phyloP scores from a whole-genome alignment of 2,797 vertebrate species.

The Chelon labrosus region DNA sequence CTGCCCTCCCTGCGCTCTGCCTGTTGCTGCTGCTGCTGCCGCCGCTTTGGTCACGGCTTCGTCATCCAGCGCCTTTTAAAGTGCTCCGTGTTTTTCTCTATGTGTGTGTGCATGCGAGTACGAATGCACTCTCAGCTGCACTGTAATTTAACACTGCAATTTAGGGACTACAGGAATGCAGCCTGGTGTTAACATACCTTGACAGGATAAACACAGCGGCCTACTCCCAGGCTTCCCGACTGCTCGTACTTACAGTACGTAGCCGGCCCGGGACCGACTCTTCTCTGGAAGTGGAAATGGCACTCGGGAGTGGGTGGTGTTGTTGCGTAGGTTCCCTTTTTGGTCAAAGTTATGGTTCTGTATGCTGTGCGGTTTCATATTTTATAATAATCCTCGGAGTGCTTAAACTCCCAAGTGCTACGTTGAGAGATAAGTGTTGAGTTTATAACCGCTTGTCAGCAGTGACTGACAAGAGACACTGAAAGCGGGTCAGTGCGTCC shows the following conservation, averaged over 20 bases:
- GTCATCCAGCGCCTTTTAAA: slow-evolving; percentile 61
- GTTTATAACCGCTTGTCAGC: slow-evolving; percentile 15
- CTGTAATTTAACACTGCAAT: slow-evolving; percentile 84
- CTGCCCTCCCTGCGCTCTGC: slow-evolving; percentile 1
- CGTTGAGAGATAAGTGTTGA: background rate
- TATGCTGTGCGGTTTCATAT: background rate
- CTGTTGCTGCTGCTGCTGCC: slow-evolving; percentile 10
- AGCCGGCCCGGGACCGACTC: slow-evolving; percentile 2
- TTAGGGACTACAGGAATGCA: slow-evolving; percentile 84
- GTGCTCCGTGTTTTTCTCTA: slow-evolving; percentile 46
- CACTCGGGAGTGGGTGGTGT: background rate
- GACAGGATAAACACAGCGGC: slow-evolving; percentile 77
- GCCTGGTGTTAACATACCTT: slow-evolving; percentile 82
- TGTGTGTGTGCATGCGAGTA: background rate
- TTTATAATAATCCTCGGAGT: background rate
- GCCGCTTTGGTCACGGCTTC: slow-evolving; percentile 51
- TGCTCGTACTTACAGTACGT: slow-evolving; percentile 3
- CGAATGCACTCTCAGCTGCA: slow-evolving; percentile 61
- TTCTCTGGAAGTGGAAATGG: slow-evolving; percentile 13
- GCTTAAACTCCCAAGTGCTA: too few relatives aligned
- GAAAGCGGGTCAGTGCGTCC: too few relatives aligned
- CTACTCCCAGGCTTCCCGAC: slow-evolving; percentile 47
- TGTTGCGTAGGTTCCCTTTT: slow-evolving; percentile 20
- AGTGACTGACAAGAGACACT: too few relatives aligned
- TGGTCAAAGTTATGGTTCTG: background rate